Evolutionary conservation across 2,888 invertebrate genomes (phyloP), one percentile per base, ranked within the genome.

Genomic region (Idaea aversata): DNA sequence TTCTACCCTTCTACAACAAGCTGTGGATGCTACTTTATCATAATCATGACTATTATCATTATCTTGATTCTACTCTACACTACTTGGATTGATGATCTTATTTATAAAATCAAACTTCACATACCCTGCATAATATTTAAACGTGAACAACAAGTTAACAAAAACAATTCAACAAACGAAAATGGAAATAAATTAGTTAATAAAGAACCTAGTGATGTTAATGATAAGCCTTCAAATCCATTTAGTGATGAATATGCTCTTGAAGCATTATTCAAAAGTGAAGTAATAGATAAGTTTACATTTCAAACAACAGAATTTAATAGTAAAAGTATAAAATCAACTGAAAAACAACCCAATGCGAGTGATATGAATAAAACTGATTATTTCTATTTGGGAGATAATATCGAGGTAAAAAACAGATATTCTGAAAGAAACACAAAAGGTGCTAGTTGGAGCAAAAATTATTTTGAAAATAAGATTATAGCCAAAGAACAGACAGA

Each of bases 21-120:
- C 63, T 77, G 72, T 61, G 67, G 76, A 5, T 77, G 72, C 38
- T 65, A 63, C 34, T 63, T 77, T 5, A 59, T 76, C 4, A 58
- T 80, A 13, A 66, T 77, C 15, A 57, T 75, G 5, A 61, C 73
- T 4, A 63, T 78, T 5, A 25, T 74, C 3, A 34, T 77, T 5
- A n/a, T 81, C 5, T 36, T 78, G 5, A 67, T 82, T 5, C 61
- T 80, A 1, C 71, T 72, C 5, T 78, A 74, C 62, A 75, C 76
- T 0, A 67, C 67, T 60, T 80, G 74, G 75, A 34, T 79, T 13
- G 75, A 82, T 67, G 75, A 82, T 65, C 6, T 79, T 1, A 64
- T 79, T 4, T 67, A 65, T 15, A 61, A 64, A n/a, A 65, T 78
- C 4, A 72, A 70, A 6, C 68, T 76, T 4, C 59, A 72, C 16